Percentiles rank a stretch among this genome's conserved stretches.
phyloP scores from a whole-genome alignment of 2,797 vertebrate genomes.

The Malacoraja senta region DNA sequence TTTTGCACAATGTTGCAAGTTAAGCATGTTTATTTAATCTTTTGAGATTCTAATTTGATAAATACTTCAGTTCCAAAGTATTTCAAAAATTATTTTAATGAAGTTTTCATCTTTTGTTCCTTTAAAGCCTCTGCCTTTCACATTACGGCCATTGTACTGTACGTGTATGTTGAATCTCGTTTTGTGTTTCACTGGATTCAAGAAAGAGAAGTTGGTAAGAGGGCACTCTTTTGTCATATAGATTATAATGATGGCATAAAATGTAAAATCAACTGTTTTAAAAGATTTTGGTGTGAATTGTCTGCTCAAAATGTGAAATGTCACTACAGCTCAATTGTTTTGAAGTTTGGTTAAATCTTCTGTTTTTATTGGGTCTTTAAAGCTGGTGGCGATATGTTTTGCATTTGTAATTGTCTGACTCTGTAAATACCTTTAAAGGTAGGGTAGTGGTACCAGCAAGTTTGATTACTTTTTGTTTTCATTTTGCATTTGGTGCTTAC shows the following conservation, averaged over 20 bases:
- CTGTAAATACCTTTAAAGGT: background rate
- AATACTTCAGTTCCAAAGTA: no score
- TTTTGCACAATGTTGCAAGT: background rate
- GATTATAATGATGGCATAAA: constrained; percentile 29
- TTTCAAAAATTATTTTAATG: background rate
- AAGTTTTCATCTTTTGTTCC: background rate
- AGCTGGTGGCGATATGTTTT: background rate
- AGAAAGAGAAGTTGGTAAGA: constrained; percentile 90
- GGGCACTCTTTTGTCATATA: constrained; percentile 35
- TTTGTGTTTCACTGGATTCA: constrained; percentile 91
- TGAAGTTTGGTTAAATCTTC: background rate
- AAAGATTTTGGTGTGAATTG: background rate
- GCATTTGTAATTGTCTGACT: background rate
- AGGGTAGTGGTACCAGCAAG: background rate
- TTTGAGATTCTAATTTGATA: no score
- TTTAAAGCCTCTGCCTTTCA: constrained; percentile 78
- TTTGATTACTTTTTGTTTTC: background rate
- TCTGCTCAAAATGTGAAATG: background rate
- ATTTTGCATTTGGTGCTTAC: background rate
- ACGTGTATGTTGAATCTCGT: constrained; percentile 85
- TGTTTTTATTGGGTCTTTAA: background rate
- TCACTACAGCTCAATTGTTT: background rate
- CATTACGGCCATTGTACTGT: constrained; percentile 82
- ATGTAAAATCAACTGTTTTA: background rate
- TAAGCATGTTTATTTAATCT: no score